Conservation (phyloP, 2,797 vertebrate species). For the Columba guinea region DNA sequence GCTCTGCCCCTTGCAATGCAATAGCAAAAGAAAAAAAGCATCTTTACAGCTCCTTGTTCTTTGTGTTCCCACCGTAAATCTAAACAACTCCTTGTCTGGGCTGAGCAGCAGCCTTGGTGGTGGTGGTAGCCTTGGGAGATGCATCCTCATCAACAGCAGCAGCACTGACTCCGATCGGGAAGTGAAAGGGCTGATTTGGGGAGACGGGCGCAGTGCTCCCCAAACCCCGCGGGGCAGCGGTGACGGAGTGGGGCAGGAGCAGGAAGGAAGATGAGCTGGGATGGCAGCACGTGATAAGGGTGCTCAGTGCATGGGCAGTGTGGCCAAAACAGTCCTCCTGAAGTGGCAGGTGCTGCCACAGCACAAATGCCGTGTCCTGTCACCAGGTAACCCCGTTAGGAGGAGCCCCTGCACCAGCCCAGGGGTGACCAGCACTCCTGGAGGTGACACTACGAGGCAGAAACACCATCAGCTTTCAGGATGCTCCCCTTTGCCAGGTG, state of each 20-base stretch:
- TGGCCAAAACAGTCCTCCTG: not conserved
- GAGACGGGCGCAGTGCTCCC: rapidly evolving
- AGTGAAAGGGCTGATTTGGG: not conserved
- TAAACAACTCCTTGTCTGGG: not conserved
- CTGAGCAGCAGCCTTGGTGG: not conserved
- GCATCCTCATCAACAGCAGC: not conserved
- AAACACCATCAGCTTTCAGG: not conserved
- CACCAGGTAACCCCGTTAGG: not conserved
- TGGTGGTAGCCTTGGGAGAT: not conserved
- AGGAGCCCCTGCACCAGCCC: not conserved
- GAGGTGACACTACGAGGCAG: not conserved
- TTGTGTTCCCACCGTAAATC: not conserved
- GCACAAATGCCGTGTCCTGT: not conserved
- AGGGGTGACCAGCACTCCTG: not conserved
- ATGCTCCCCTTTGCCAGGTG: not conserved
- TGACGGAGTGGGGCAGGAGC: rapidly evolving
- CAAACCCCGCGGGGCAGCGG: not conserved
- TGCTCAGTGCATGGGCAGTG: not conserved
- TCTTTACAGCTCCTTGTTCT: not conserved
- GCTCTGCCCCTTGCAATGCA: not conserved
- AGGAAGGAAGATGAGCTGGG: not conserved
- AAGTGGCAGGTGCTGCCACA: not conserved
- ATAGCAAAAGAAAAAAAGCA: not conserved
- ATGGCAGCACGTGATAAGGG: not conserved
- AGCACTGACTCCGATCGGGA: rapidly evolving